Evolutionary conservation across 2,113 vertebrate species (phyloP).

Genomic region (Chauna torquata): DNA sequence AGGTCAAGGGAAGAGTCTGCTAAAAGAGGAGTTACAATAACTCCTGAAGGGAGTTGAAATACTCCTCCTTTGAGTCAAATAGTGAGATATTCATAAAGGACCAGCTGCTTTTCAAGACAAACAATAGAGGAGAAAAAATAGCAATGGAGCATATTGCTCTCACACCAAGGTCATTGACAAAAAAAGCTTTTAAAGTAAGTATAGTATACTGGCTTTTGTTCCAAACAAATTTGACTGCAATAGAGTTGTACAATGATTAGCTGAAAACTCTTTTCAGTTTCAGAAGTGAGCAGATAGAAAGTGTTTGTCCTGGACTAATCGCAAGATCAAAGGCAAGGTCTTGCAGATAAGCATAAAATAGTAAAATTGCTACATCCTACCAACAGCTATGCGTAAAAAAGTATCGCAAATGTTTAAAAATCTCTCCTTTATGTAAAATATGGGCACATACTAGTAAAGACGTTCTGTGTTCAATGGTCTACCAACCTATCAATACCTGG

Average conservation of each 20-base stretch:
- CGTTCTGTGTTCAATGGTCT: not conserved
- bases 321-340: not conserved
- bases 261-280: not conserved
- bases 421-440: not conserved
- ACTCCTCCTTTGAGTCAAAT: not conserved
- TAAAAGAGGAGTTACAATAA: constrained; percentile 35
- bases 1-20: constrained; percentile 41
- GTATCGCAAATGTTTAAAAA: not conserved
- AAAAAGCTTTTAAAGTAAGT: constrained; percentile 33
- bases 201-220: not conserved
- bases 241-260: not conserved
- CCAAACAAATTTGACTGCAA: not conserved
- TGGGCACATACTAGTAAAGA: not conserved
- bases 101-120: constrained; percentile 36
- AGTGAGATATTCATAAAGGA: constrained; percentile 29
- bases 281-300: not conserved
- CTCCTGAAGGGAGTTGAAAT: constrained; percentile 11
- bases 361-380: not conserved
- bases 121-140: not conserved
- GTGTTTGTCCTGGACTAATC: not conserved
- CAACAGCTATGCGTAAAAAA: not conserved
- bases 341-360: not conserved
- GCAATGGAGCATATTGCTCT: not conserved
- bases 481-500: not conserved
- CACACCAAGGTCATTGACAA: constrained; percentile 19